Percentiles rank a stretch among this genome's conserved stretches.
These are phyloP conservation scores for Caretta caretta DNA, from an alignment of 2,113 vertebrate genomes.

Conservation along the genomic window DNA sequence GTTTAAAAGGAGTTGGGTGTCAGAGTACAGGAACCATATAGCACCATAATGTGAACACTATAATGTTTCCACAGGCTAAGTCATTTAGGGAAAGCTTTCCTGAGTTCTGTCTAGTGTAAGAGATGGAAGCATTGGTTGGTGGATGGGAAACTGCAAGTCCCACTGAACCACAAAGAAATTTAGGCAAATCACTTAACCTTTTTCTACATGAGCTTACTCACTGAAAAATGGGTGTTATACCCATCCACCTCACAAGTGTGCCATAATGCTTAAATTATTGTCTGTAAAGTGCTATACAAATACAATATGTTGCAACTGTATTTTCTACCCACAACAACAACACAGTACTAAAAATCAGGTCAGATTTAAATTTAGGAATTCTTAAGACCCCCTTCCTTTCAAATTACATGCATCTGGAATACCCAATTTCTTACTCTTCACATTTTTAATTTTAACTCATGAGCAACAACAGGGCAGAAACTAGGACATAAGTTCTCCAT, in stretches of 20 bases:
- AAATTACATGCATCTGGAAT: conserved; percentile 42
- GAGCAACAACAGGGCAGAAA: background rate
- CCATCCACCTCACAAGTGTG: conserved; percentile 54
- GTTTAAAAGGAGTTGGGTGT: background rate
- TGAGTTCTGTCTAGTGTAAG: background rate
- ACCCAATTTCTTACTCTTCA: background rate
- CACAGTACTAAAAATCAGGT: conserved; percentile 22
- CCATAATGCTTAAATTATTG: conserved; percentile 52
- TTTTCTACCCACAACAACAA: conserved; percentile 49
- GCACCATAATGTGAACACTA: background rate
- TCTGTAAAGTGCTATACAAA: conserved; percentile 51
- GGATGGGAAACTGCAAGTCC: background rate
- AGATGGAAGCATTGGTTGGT: background rate
- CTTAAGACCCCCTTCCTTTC: conserved; percentile 45
- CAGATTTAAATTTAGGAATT: conserved; percentile 36
- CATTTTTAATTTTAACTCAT: conserved; percentile 49
- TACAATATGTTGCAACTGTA: conserved; percentile 62
- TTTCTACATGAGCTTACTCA: conserved; percentile 63
- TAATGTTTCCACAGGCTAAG: background rate
- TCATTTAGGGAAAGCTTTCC: conserved; percentile 72
- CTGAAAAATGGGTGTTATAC: conserved; percentile 64
- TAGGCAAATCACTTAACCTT: background rate
- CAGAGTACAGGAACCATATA: background rate
- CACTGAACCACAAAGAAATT: background rate
- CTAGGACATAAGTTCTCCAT: background rate